A percentile compares a stretch with the other conserved stretches of the same genome.
Conservation (phyloP, 35 echinoderm and acorn worm species). For the Heliocidaris tuberculata region DNA sequence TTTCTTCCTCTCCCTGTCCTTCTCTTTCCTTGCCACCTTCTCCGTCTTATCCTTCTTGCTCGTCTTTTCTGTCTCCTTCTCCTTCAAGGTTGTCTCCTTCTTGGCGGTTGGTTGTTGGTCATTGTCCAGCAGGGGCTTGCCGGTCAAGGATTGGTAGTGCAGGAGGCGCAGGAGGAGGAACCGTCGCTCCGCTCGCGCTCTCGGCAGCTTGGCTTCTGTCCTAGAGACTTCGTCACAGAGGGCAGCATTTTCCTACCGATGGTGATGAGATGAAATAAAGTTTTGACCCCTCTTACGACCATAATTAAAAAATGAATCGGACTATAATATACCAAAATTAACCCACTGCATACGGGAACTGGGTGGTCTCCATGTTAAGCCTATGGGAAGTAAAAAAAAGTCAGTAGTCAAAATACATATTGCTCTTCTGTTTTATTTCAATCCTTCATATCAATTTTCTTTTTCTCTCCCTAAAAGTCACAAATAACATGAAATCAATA, state of each 20-base stretch:
- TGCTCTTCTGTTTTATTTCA: too few relatives aligned
- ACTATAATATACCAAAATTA: too few relatives aligned
- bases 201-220: constrained; percentile 54
- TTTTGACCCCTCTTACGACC: background rate
- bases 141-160: constrained; percentile 54
- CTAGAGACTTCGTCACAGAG: constrained; percentile 58
- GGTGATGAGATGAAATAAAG: background rate
- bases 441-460: too few relatives aligned
- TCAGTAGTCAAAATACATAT: too few relatives aligned
- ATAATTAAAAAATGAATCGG: too few relatives aligned
- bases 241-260: constrained; percentile 63
- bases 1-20: constrained; percentile 49
- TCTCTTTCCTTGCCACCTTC: constrained; percentile 39
- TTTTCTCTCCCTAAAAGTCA: too few relatives aligned
- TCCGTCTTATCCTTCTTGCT: constrained; percentile 33
- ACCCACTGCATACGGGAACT: too few relatives aligned
- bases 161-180: constrained; percentile 65
- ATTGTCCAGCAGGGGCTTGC: background rate
- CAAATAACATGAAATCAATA: too few relatives aligned
- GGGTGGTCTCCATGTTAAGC: too few relatives aligned
- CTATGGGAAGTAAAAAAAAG: too few relatives aligned
- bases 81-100: background rate
- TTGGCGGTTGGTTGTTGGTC: background rate
- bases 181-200: constrained; percentile 60
- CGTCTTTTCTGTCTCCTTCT: background rate